Evolutionary conservation across 2,888 invertebrate species (phyloP), one percentile per base, ranked within the genome.

Genomic region (Taenaris catops): DNA sequence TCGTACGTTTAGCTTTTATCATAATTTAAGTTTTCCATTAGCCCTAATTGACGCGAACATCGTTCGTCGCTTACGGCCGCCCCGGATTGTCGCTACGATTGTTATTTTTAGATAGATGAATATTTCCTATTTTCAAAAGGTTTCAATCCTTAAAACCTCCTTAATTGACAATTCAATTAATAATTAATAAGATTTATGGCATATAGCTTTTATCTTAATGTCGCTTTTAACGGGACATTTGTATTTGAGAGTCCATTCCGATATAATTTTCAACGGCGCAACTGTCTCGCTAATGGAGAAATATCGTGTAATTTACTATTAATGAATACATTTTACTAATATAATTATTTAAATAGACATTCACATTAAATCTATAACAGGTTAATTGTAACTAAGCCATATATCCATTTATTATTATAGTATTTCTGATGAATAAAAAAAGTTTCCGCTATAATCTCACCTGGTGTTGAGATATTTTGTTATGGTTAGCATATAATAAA

Each of bases 11-110:
- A 66, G 81, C 83, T 86, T 84, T 84, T 83, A 84, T 83, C 83
- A 86, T 84, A 86, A 83, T 86, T 86, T 81, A 84, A 84, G 83
- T 86, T 83, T 79, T 81, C 83, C 86, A 86, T 86, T 84, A 84
- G 79, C 71, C 60, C 65, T 84, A 83, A 84, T 86, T 86, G 86
- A 86, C 84, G 72, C 67, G 79, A 80, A 86, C 84, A 86, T 70
- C 83, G 81, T 86, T 84, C 75, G 67, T 79, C 86, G 80, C 84
- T 86, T 83, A 81, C 74, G 57, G 71, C 58, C 60, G 70, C 58
- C 67, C 55, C 68, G 67, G 67, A 69, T 71, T 71, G 65, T 52
- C 59, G 63, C 65, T 58, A 60, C 70, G 65, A 79, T 74, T 76
- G 79, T 73, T 76, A 81, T 79, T 78, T 79, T 76, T 71, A 66